Conservation (phyloP, 2,113 vertebrate genomes). For the Mus musculus region DNA sequence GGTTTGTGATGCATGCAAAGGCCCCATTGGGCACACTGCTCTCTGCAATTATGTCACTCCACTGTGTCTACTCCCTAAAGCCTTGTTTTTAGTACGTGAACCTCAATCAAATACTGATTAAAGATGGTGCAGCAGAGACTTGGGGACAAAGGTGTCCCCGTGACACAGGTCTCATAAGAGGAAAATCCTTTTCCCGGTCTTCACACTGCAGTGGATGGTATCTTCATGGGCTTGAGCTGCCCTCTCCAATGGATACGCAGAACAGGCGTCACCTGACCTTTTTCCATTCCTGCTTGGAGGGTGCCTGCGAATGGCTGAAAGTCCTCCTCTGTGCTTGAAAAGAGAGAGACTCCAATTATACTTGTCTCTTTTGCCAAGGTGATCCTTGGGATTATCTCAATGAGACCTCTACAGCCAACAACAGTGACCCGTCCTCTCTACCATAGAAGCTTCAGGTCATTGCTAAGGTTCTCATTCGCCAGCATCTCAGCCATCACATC, state of each 20-base stretch:
- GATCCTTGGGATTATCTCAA: constrained; percentile 94
- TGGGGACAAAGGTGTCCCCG: neutral
- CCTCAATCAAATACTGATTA: constrained; percentile 42
- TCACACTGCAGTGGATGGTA: constrained; percentile 86
- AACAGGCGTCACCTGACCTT: constrained; percentile 89
- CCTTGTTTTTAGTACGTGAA: constrained; percentile 46
- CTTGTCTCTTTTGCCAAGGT: constrained; percentile 92
- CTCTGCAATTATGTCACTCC: neutral
- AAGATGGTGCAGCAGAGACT: neutral
- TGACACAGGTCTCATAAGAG: constrained; percentile 64
- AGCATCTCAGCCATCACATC: constrained; percentile 97
- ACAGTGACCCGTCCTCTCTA: constrained; percentile 90
- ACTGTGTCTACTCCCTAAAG: neutral
- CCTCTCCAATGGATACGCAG: constrained; percentile 87
- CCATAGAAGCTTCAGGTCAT: constrained; percentile 91
- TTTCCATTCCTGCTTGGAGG: constrained; percentile 87
- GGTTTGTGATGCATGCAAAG: neutral
- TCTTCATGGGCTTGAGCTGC: constrained; percentile 87
- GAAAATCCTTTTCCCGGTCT: constrained; percentile 91
- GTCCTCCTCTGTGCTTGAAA: constrained; percentile 88
- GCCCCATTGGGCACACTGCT: neutral
- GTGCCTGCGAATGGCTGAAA: constrained; percentile 81
- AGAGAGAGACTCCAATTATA: constrained; percentile 90
- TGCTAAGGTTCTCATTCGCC: constrained; percentile 93
- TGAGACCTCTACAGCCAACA: constrained; percentile 91